Percentiles rank a stretch among this genome's conserved stretches.
Evolutionary conservation across 2,113 vertebrate genomes (phyloP).

Genomic region (Myotis davidii): DNA sequence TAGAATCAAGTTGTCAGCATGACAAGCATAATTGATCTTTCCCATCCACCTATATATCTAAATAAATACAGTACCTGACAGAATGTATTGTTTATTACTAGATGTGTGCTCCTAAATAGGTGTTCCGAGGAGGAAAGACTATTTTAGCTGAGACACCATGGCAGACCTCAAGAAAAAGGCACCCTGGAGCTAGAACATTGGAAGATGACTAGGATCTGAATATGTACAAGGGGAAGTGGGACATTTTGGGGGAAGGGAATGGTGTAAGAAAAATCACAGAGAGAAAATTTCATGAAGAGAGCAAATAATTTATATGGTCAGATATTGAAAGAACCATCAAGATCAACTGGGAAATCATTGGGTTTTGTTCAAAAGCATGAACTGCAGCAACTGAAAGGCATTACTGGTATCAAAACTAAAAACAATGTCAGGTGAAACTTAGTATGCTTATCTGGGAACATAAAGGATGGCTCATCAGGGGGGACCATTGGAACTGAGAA

Average conservation of each 20-base stretch:
- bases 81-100: neutral
- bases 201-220: neutral
- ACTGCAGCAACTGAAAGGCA: neutral
- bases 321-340: neutral
- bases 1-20: neutral
- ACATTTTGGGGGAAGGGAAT: neutral
- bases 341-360: neutral
- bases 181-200: neutral
- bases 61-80: neutral
- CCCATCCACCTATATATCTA: neutral
- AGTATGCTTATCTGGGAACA: neutral
- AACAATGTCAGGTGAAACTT: neutral
- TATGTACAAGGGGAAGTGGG: neutral
- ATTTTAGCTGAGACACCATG: neutral
- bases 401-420: neutral
- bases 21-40: neutral
- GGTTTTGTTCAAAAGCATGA: neutral
- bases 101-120: neutral
- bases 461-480: neutral
- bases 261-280: neutral
- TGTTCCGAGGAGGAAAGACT: neutral
- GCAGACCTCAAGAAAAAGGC: neutral
- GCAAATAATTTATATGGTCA: neutral
- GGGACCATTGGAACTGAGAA: neutral
- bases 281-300: neutral